Evolutionary conservation across 1,140 invertebrate genomes (phyloP).

Genomic region (Eulimnadia texana): DNA sequence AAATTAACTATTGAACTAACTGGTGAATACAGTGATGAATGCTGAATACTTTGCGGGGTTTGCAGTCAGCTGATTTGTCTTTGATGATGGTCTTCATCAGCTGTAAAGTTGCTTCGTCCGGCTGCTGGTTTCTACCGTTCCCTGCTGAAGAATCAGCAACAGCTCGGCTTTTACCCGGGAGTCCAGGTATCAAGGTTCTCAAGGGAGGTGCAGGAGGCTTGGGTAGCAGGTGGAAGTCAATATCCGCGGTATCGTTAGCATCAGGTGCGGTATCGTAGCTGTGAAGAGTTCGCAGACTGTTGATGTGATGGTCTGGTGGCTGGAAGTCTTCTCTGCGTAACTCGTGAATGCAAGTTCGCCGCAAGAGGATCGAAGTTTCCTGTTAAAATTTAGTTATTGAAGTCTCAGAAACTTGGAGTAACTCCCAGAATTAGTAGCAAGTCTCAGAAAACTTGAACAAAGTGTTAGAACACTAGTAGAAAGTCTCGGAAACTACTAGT

Average conservation of each 20-base stretch:
- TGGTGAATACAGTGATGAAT: not conserved
- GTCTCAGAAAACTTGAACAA: too few relatives aligned
- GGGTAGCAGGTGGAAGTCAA: not conserved
- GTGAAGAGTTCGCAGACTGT: too few relatives aligned
- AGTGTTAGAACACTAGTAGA: too few relatives aligned
- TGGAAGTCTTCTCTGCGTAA: not conserved
- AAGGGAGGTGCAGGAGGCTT: too few relatives aligned
- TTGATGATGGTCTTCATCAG: constrained; percentile 9
- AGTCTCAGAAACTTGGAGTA: too few relatives aligned
- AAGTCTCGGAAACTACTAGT: too few relatives aligned
- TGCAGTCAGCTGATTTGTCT: constrained; percentile 12
- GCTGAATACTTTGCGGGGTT: constrained; percentile 13
- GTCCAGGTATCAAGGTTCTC: too few relatives aligned
- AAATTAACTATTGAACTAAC: not conserved
- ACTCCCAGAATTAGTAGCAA: too few relatives aligned
- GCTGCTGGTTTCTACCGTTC: not conserved
- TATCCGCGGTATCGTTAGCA: not conserved
- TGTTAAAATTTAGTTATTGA: not conserved
- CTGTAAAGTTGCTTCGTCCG: constrained; percentile 1
- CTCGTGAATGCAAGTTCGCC: not conserved
- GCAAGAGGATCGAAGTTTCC: not conserved
- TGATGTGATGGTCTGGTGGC: too few relatives aligned
- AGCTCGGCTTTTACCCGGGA: too few relatives aligned
- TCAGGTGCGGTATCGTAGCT: too few relatives aligned
- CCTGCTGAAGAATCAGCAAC: not conserved